Evolutionary conservation across 2,797 vertebrate genomes (phyloP), one percentile per base, ranked within the genome.

Genomic region (Clarias fuscus): DNA sequence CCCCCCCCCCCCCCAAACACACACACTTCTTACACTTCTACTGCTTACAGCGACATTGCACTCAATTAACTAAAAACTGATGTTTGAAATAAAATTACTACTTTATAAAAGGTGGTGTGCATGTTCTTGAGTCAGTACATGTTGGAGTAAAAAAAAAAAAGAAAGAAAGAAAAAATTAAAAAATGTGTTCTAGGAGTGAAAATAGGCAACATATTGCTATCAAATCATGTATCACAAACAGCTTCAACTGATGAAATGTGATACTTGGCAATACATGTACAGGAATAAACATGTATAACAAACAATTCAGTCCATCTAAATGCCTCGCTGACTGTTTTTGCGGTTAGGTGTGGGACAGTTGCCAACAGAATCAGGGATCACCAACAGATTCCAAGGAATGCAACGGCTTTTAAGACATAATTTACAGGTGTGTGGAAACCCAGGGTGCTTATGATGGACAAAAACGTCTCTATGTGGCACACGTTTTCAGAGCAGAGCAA

Each of bases 231-330:
- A 59, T 22, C 8, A 61, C 7, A 18, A 56, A 61, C 33, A 61
- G 11, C 33, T 7, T 62, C 24, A 62, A 4, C 76, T 61, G 22
- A 4, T 61, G 58, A 40, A 61, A 40, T 22, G 14, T 64, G 14
- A 18, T 43, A 7, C 61, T 43, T 65, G 6, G 20, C 30, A 40
- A n/a, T 18, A 27, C 72, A 75, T 2, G 8, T 61, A 61, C 77
- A 79, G 11, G 59, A 79, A 40, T 40, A 64, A 80, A 80, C 18
- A 64, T 62, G 77, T 7, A 79, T 14, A 24, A 79, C 33, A 64
- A 2, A 79, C 20, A 15, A n/a, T 40, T 15, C 56, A 61, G 59
- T 79, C 15, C n/a, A 27, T 27, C 56, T 56, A 71, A 71, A 71
- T 58, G 3, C 48, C 72, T 58, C 6, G 1, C 24, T 15, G 22